phyloP scores from a whole-genome alignment of 2,888 invertebrate species.

The Acanthosepion lycidas region DNA sequence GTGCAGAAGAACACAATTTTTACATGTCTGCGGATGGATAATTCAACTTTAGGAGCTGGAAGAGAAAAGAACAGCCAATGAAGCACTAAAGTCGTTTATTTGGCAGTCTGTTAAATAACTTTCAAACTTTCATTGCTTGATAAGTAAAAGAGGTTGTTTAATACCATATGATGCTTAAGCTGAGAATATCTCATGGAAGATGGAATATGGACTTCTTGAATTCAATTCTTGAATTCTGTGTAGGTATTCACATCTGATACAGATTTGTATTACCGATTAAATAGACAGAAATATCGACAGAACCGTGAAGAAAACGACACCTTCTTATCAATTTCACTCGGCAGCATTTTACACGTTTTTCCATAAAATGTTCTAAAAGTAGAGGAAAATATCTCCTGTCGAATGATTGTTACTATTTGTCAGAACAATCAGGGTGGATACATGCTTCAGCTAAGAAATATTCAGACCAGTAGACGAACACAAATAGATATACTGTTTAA shows the following conservation, averaged over 20 bases:
- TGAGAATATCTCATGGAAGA: background rate
- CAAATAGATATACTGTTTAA: too few relatives aligned
- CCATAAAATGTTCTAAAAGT: too few relatives aligned
- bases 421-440: too few relatives aligned
- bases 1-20: too few relatives aligned
- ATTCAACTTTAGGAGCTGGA: background rate
- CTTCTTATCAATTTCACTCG: background rate
- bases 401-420: too few relatives aligned
- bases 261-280: conserved; percentile 24
- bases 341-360: too few relatives aligned
- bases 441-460: too few relatives aligned
- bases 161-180: background rate
- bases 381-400: too few relatives aligned
- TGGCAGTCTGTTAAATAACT: background rate
- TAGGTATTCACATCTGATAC: background rate
- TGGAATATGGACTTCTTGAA: conserved; percentile 5
- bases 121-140: background rate
- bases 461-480: too few relatives aligned
- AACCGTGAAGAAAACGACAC: background rate
- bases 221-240: background rate
- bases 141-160: background rate
- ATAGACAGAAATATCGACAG: background rate
- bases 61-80: background rate
- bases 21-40: background rate
- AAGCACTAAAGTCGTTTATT: background rate